Base-by-base conservation (phyloP, 1,140 invertebrate genomes). In the Octopus sinensis region DNA sequence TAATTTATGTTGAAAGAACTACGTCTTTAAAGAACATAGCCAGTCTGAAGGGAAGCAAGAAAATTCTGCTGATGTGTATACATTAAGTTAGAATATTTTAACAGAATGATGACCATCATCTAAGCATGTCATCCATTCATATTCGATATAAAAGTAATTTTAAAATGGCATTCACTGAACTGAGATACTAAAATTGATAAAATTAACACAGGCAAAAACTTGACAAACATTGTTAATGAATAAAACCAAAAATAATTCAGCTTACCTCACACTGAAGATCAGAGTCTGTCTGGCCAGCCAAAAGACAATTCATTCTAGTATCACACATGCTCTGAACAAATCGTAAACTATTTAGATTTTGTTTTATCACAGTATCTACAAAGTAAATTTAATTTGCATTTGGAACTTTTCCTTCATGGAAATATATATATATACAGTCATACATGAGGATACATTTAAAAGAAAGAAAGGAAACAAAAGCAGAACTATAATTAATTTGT, bases 271-370 rank as follows among this genome's bases (percentile, higher is more conserved):
- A 85, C 71, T 87, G 80, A 56, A 82, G 84, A 23, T 91, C 92
- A 68, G 91, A 90, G 52, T 88, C 87, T 78, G 85, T 83, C 4
- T 85, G 84, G 30, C 89, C 88, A 68, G 88, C 84, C 71, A 87
- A 80, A 86, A 95, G 92, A 80, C 93, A 92, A 71, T 92, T 91
- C 54, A 95, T 92, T 84, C 93, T 90, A 76, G 92, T 92, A 82
- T 95, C 94, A 81, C 96, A 93, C 76, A 96, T 92, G 87, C 94
- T 94, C 80, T 94, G 92, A 4, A 97, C 92, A 91, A 96, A 97
- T 79, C 94, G 91, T 68, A 98, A 91, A 88, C 95, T 97, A 73
- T 95, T 96, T n/a, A 98, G 89, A 89, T 97, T 96, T 85, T 96
- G 95, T 87, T 97, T 96, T 53, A 97, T 94, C 54, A 93, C 92